A percentile compares a stretch with the other conserved stretches of the same genome.
phyloP scores from a whole-genome alignment of 2,797 vertebrate genomes.

The Monodelphis domestica region DNA sequence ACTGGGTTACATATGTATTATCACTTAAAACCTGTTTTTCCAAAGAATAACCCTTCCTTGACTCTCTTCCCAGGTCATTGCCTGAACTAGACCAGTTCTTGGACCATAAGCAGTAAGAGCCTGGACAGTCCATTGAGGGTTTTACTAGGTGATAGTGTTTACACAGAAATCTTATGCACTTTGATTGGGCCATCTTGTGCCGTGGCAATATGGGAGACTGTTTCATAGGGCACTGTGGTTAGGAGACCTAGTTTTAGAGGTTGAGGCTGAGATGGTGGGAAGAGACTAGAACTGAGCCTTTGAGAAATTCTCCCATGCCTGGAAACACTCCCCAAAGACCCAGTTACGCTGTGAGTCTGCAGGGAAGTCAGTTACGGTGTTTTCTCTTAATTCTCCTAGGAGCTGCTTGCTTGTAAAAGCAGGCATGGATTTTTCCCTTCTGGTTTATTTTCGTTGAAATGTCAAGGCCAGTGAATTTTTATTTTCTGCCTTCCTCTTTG shows the following conservation, averaged over 20 bases:
- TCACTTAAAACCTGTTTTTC: too few species aligned
- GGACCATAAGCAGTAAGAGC: neutral
- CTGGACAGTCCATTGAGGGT: neutral
- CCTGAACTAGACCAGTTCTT: neutral
- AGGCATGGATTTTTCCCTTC: neutral
- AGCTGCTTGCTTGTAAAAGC: neutral
- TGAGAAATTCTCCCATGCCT: neutral
- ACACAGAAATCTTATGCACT: neutral
- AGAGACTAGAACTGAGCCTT: neutral
- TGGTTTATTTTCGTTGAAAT: constrained; percentile 1
- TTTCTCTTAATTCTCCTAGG: neutral
- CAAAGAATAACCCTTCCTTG: neutral
- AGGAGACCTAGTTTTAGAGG: neutral
- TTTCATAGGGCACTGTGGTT: neutral
- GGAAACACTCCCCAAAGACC: neutral
- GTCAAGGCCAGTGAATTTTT: neutral
- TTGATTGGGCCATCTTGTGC: neutral
- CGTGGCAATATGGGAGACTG: neutral
- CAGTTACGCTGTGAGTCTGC: neutral
- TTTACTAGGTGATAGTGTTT: neutral
- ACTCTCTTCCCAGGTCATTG: neutral
- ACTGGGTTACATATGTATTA: too few species aligned
- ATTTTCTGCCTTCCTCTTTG: neutral
- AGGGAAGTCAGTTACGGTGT: neutral
- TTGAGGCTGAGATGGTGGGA: neutral